These are phyloP conservation scores for Oxytorus armatus DNA, from an alignment of 2,888 invertebrate species.

Conservation along the genomic window DNA sequence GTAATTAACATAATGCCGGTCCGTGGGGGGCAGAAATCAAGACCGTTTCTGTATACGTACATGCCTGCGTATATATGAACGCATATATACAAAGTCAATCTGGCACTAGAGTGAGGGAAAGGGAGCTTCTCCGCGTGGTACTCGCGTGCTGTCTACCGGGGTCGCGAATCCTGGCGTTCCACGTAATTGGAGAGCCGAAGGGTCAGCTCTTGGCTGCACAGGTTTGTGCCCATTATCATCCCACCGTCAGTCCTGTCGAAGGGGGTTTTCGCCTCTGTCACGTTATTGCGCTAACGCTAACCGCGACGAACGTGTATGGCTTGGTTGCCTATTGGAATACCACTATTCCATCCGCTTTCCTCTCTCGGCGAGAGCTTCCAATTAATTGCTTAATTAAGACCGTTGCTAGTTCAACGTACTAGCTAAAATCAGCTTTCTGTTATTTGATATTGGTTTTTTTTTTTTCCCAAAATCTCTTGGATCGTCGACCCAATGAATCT, in stretches of 20 bases:
- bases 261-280: slow-evolving; percentile 40
- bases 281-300: slow-evolving; percentile 55
- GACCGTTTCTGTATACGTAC: slow-evolving; percentile 1
- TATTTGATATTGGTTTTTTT: background rate
- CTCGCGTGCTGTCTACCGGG: slow-evolving; percentile 30
- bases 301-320: slow-evolving; percentile 38
- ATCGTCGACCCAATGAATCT: too few relatives aligned
- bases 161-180: slow-evolving; percentile 24
- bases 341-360: slow-evolving; percentile 42
- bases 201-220: slow-evolving; percentile 55
- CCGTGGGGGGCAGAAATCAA: slow-evolving; percentile 71
- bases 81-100: slow-evolving; percentile 11
- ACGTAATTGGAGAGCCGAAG: slow-evolving; percentile 57
- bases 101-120: slow-evolving; percentile 21
- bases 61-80: slow-evolving; percentile 8
- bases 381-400: slow-evolving; percentile 43
- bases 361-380: slow-evolving; percentile 40
- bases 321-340: background rate
- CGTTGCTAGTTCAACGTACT: background rate
- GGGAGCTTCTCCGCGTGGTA: background rate
- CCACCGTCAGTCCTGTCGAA: slow-evolving; percentile 40
- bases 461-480: too few relatives aligned
- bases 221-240: slow-evolving; percentile 12
- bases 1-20: slow-evolving; percentile 76
- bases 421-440: slow-evolving; percentile 15